Conservation (phyloP, 2,113 vertebrate genomes). For the Cryptotis parvus region DNA sequence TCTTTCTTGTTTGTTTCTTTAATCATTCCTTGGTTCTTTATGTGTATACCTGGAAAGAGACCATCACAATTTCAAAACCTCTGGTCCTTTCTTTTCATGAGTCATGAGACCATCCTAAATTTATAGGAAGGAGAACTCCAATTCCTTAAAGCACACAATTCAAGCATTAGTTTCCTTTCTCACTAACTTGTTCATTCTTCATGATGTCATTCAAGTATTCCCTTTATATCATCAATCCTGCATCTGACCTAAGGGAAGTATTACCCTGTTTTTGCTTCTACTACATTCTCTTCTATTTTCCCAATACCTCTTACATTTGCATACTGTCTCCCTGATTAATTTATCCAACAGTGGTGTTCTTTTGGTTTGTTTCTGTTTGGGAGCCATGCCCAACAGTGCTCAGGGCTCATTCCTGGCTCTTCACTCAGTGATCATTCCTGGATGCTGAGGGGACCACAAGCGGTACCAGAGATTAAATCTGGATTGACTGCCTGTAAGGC, state of each 20-base stretch:
- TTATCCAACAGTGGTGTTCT: not conserved
- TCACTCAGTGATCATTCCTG: too few species aligned
- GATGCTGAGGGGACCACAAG: too few species aligned
- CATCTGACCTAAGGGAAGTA: not conserved
- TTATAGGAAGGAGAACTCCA: not conserved
- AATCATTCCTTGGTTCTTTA: conserved; percentile 23
- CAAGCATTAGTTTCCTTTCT: not conserved
- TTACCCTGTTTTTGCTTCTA: not conserved
- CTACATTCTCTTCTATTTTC: not conserved
- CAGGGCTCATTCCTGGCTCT: too few species aligned
- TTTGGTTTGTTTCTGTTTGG: too few species aligned
- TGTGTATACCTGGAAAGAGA: conserved; percentile 5
- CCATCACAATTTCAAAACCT: not conserved
- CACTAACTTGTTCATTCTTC: not conserved
- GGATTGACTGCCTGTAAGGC: too few species aligned
- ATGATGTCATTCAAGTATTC: not conserved
- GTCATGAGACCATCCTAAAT: not conserved
- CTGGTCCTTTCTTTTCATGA: not conserved
- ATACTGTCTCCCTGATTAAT: not conserved
- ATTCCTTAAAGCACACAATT: not conserved
- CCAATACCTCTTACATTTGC: not conserved
- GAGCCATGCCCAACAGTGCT: too few species aligned
- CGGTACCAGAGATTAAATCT: too few species aligned
- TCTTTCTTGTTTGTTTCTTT: conserved; percentile 10
- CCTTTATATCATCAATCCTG: not conserved